Evolutionary conservation across 2,888 invertebrate genomes (phyloP).

Genomic region (Melanotus villosus): DNA sequence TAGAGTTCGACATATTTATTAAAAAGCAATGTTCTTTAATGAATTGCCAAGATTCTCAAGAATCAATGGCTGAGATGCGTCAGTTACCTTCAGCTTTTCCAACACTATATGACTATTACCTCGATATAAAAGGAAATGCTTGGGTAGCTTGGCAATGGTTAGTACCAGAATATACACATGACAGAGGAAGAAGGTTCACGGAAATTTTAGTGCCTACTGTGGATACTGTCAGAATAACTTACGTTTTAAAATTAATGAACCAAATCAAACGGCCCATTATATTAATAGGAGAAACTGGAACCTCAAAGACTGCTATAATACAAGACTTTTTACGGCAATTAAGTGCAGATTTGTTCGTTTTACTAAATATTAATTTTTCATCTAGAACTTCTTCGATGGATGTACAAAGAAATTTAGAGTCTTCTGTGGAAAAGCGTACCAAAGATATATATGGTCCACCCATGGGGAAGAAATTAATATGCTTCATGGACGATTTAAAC

Average conservation of each 20-base stretch:
- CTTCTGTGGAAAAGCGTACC: slow-evolving; percentile 90
- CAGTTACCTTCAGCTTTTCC: slow-evolving; percentile 81
- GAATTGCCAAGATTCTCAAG: slow-evolving; percentile 75
- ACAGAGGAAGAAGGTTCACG: slow-evolving; percentile 78
- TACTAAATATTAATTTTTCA: slow-evolving; percentile 91
- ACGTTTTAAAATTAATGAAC: slow-evolving; percentile 84
- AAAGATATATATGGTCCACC: slow-evolving; percentile 93
- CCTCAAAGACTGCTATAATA: slow-evolving; percentile 93
- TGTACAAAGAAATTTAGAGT: slow-evolving; percentile 89
- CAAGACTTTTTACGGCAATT: slow-evolving; percentile 84
- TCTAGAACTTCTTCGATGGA: slow-evolving; percentile 92
- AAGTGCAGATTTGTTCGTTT: slow-evolving; percentile 79
- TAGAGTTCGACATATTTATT: slow-evolving; percentile 84
- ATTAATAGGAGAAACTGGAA: slow-evolving; percentile 92
- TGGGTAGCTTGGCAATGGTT: slow-evolving; percentile 92
- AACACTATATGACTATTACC: slow-evolving; percentile 86
- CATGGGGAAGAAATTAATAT: slow-evolving; percentile 88
- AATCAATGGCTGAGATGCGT: slow-evolving; percentile 78
- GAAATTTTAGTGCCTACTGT: slow-evolving; percentile 92
- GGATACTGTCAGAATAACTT: slow-evolving; percentile 86
- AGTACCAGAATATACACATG: slow-evolving; percentile 83
- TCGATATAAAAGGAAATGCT: slow-evolving; percentile 75
- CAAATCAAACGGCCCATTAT: slow-evolving; percentile 83
- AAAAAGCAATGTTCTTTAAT: slow-evolving; percentile 83
- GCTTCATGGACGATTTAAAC: slow-evolving; percentile 96